Base-by-base conservation (phyloP, 2,113 vertebrate genomes). In the Murina feae region DNA sequence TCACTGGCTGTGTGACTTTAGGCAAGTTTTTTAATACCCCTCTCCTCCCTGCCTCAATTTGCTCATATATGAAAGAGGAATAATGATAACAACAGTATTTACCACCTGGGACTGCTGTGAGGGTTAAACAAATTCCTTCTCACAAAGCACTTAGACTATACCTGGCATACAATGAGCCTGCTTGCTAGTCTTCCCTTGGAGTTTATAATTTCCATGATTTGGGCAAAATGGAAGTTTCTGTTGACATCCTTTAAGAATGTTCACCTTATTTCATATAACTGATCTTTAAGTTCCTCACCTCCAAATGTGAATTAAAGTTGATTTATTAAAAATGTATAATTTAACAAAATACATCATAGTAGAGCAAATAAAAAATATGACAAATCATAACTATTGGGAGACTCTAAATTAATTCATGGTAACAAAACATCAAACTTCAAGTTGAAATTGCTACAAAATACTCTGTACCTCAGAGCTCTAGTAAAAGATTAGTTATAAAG, bases 81-180 rank as follows among this genome's bases (percentile, higher is more conserved):
- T 68, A 32, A 28, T 37, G 63, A 66, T 13, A 39, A 69, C 25
- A 49, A 37, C 2, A 5, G 25, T 10, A 35, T 0, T 32, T 25
- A 35, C 10, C 9, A 53, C 16, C 4, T n/a, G 58, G 53, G 51
- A 18, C 1, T 17, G 2, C 2, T 20, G 30, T 42, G 6, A 63
- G 14, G 23, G 11, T 25, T 47, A 39, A 65, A 35, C 42, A 49
- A 65, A 14, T 10, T 21, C 9, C 14, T 4, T 0, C 35, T 0
- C 2, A 1, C 2, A 18, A 66, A 55, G 35, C 7, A 7, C 10
- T 20, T 4, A 28, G 63, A 44, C 37, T 25, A 5, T 35, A 9
- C 16, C 13, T 39, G 9, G 13, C 1, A 14, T 9, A 0, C 6
- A 21, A 9, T 0, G 0, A 44, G n/a, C 3, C 2, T 0, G 3